A percentile compares a stretch with the other conserved stretches of the same genome.
phyloP scores from a whole-genome alignment of 2,113 vertebrate species.

The Tupaia tana region DNA sequence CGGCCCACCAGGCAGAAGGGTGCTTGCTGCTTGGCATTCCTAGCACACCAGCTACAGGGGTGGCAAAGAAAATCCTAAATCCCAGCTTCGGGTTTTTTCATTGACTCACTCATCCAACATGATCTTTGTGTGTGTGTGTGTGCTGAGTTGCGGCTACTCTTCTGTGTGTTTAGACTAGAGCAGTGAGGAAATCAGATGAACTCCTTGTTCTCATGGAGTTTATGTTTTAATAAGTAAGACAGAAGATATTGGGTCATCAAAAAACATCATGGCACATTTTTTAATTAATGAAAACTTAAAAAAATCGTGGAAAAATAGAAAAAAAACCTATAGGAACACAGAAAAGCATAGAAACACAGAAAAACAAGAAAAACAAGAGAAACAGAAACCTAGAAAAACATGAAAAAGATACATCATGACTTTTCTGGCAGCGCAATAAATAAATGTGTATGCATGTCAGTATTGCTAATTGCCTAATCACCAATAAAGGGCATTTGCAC shows the following conservation, averaged over 20 bases:
- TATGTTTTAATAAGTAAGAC: neutral
- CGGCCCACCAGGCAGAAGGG: neutral
- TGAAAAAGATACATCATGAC: no score
- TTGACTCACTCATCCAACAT: neutral
- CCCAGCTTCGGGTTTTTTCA: neutral
- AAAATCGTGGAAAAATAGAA: no score
- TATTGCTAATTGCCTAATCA: neutral
- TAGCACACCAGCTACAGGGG: neutral
- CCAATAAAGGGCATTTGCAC: neutral
- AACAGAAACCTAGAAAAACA: no score
- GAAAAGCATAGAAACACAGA: no score
- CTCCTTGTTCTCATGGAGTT: neutral
- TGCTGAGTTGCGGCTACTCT: neutral
- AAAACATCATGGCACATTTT: no score
- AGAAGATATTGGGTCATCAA: neutral
- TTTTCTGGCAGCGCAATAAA: neutral
- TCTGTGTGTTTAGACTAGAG: neutral
- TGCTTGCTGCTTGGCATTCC: neutral
- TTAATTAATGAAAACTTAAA: no score
- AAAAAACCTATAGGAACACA: no score
- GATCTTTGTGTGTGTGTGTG: neutral
- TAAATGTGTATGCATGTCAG: neutral
- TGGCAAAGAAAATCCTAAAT: neutral
- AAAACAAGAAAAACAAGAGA: no score
- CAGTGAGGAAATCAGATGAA: neutral